A percentile compares a stretch with the other conserved stretches of the same genome.
These are phyloP conservation scores for Talpa occidentalis DNA, from an alignment of 2,113 vertebrate genomes.

Conservation along the genomic window DNA sequence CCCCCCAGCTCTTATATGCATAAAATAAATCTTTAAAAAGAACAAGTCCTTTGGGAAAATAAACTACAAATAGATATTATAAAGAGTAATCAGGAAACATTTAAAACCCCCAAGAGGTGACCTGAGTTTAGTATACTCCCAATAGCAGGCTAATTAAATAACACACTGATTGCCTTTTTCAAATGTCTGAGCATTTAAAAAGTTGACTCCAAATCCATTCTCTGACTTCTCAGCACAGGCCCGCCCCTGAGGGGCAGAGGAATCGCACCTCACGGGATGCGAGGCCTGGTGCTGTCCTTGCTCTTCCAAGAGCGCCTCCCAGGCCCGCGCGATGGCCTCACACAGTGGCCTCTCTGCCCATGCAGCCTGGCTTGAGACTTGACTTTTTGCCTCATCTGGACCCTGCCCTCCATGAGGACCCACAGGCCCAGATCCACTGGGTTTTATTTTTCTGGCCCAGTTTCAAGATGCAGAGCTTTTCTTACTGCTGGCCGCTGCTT, in stretches of 20 bases:
- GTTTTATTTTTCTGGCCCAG: constrained; percentile 79
- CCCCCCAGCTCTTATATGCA: too few relatives aligned
- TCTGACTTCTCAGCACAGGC: not conserved
- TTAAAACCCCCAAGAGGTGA: constrained; percentile 29
- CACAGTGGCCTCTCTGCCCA: constrained; percentile 34
- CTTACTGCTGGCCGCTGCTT: constrained; percentile 71
- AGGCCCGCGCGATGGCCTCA: not conserved
- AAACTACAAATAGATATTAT: not conserved
- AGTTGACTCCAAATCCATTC: constrained; percentile 52
- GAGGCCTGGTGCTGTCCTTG: not conserved
- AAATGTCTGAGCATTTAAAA: not conserved
- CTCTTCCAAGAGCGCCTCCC: not conserved
- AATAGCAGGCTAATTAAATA: not conserved
- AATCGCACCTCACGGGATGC: too few relatives aligned
- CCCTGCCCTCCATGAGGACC: constrained; percentile 66
- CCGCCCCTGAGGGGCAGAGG: too few relatives aligned
- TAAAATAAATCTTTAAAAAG: not conserved
- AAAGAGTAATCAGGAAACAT: not conserved
- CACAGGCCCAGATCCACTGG: constrained; percentile 66
- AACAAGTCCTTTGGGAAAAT: constrained; percentile 1
- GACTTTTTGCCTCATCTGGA: constrained; percentile 55
- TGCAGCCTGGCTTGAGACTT: constrained; percentile 59
- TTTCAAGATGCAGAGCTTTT: constrained; percentile 76
- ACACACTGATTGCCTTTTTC: not conserved
- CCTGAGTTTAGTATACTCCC: not conserved